A percentile compares a stretch with the other conserved stretches of the same genome.
phyloP scores from a whole-genome alignment of 1,140 invertebrate genomes.

The Berghia stephanieae region DNA sequence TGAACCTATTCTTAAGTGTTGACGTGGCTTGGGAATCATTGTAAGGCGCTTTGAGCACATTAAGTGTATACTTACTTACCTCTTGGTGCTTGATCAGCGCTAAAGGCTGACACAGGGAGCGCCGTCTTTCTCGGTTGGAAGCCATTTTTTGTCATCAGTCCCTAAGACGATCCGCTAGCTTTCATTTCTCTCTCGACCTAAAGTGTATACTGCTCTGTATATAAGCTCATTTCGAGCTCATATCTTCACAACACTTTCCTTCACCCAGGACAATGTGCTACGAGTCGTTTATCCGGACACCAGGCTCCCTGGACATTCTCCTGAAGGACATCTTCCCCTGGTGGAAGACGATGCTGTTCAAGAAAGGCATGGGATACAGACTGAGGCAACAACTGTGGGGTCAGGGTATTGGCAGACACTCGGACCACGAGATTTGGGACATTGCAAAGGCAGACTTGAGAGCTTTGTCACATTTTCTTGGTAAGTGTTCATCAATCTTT shows the following conservation, averaged over 20 bases:
- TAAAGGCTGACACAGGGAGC: too few species aligned
- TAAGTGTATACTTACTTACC: too few species aligned
- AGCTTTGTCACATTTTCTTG: constrained; percentile 52
- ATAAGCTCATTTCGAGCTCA: background rate
- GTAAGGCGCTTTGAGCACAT: too few species aligned
- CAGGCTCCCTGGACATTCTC: constrained; percentile 39
- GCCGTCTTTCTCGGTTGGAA: too few species aligned
- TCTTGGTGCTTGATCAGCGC: too few species aligned
- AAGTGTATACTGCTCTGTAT: background rate
- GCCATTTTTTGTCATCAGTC: too few species aligned
- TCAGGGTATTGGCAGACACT: constrained; percentile 59
- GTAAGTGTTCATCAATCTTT: too few species aligned
- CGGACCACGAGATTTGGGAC: constrained; percentile 50
- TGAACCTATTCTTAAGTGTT: too few species aligned
- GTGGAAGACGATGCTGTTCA: constrained; percentile 41
- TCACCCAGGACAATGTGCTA: constrained; percentile 59
- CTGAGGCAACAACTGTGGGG: constrained; percentile 52
- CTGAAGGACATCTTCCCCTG: constrained; percentile 50
- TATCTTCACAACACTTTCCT: background rate
- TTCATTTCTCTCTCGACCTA: too few species aligned
- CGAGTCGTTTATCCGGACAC: constrained; percentile 51
- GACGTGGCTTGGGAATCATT: too few species aligned
- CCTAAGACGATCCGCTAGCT: too few species aligned
- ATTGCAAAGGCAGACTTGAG: constrained; percentile 50
- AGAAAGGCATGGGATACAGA: constrained; percentile 36